A percentile compares a stretch with the other conserved stretches of the same genome.
phyloP scores from a whole-genome alignment of 2,797 vertebrate species.

The Calcarius lapponicus region DNA sequence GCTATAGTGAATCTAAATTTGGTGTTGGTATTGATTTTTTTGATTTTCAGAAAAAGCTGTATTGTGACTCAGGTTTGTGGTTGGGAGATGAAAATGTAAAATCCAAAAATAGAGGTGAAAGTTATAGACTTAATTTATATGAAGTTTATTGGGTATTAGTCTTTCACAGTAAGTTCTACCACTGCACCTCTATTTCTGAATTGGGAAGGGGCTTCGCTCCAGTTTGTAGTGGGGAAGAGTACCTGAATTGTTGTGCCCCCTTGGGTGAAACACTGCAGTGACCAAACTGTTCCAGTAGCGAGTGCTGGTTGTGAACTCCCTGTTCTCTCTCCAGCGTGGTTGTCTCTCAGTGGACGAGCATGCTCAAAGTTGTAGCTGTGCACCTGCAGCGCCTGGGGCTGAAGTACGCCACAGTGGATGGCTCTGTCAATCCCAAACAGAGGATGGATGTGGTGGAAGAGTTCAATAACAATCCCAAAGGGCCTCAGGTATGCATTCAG shows the following conservation, averaged over 20 bases:
- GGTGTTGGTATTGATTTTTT: not conserved
- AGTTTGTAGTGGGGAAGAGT: not conserved
- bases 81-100: not conserved
- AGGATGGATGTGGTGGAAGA: constrained; percentile 95
- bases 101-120: not conserved
- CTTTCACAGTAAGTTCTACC: not conserved
- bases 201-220: not conserved
- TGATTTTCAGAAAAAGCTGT: not conserved
- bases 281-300: not conserved
- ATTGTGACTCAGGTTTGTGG: not conserved
- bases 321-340: constrained; percentile 82
- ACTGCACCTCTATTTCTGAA: not conserved
- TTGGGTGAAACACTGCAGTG: not conserved
- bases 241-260: not conserved
- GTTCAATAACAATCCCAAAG: constrained; percentile 87
- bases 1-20: not conserved
- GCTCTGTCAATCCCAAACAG: constrained; percentile 87
- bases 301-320: not conserved
- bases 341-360: constrained; percentile 97
- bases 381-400: constrained; percentile 82
- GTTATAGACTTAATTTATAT: not conserved
- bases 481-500: constrained; percentile 81
- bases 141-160: not conserved
- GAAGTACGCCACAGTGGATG: constrained; percentile 83
- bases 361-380: constrained; percentile 87